These are phyloP conservation scores for Polypedilum pembai DNA, from an alignment of 1,140 invertebrate species.

Conservation along the genomic window DNA sequence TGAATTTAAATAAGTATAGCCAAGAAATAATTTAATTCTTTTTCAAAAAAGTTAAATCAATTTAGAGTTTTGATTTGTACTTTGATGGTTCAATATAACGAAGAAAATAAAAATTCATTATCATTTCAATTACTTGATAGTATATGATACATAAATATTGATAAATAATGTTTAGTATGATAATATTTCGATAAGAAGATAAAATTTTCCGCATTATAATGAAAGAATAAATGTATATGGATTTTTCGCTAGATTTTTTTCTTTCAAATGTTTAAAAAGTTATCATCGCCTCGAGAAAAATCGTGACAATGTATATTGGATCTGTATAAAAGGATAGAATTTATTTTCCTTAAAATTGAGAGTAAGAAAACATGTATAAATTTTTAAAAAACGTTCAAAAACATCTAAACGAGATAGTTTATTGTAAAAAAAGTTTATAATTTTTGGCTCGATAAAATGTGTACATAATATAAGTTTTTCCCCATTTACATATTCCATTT, in stretches of 20 bases:
- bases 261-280: slow-evolving; percentile 3
- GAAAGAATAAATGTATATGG: background rate
- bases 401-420: background rate
- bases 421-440: background rate
- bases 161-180: background rate
- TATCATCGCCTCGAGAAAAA: slow-evolving; percentile 25
- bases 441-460: background rate
- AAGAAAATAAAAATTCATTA: background rate
- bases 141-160: background rate
- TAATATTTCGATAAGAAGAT: background rate
- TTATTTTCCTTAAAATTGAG: slow-evolving; percentile 15
- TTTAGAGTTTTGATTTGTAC: too few species aligned
- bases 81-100: too few species aligned
- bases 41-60: too few species aligned
- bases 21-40: too few species aligned
- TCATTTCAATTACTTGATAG: background rate
- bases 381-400: background rate
- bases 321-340: background rate
- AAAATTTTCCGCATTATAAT: background rate
- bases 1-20: too few species aligned
- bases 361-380: background rate
- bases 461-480: too few species aligned
- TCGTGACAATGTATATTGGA: slow-evolving; percentile 8
- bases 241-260: background rate
- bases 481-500: too few species aligned